Percentiles rank a stretch among this genome's conserved stretches.
phyloP scores from a whole-genome alignment of 2,113 vertebrate species.

The Silurus meridionalis region DNA sequence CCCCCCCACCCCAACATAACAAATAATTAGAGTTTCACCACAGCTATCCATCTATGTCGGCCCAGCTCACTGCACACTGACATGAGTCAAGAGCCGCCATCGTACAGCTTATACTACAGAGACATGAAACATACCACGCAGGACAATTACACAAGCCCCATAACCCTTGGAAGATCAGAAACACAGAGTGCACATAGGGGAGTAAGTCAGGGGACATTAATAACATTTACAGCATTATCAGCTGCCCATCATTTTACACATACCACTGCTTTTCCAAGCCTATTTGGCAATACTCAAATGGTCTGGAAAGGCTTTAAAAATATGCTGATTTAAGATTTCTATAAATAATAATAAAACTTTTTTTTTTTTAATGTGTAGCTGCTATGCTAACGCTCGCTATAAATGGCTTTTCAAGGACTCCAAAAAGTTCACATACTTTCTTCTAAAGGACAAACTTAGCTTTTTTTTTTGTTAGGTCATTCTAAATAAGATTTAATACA shows the following conservation, averaged over 20 bases:
- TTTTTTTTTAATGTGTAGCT: background rate
- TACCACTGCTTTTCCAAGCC: slow-evolving; percentile 4
- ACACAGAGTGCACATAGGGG: slow-evolving; percentile 26
- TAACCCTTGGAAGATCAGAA: slow-evolving; percentile 5
- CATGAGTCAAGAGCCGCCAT: slow-evolving; percentile 23
- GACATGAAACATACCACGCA: slow-evolving; percentile 26
- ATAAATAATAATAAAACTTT: background rate
- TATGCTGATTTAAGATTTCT: slow-evolving; percentile 2
- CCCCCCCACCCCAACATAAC: slow-evolving; percentile 18
- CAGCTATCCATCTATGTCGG: slow-evolving; percentile 50
- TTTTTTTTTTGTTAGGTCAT: background rate
- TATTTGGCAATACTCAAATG: slow-evolving; percentile 15
- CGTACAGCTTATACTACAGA: slow-evolving; percentile 16
- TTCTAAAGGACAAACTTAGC: background rate
- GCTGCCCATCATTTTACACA: slow-evolving; percentile 16
- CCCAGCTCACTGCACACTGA: slow-evolving; percentile 19
- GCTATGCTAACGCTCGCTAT: background rate
- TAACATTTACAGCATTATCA: slow-evolving; percentile 39
- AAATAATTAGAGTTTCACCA: slow-evolving; percentile 54
- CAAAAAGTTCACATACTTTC: background rate
- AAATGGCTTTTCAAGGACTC: background rate
- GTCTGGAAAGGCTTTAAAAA: slow-evolving; percentile 15
- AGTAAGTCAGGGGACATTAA: slow-evolving; percentile 32
- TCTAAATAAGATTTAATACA: background rate
- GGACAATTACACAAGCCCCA: slow-evolving; percentile 29